Conservation (phyloP, 2,888 invertebrate species). For the Xanthorhoe designata region DNA sequence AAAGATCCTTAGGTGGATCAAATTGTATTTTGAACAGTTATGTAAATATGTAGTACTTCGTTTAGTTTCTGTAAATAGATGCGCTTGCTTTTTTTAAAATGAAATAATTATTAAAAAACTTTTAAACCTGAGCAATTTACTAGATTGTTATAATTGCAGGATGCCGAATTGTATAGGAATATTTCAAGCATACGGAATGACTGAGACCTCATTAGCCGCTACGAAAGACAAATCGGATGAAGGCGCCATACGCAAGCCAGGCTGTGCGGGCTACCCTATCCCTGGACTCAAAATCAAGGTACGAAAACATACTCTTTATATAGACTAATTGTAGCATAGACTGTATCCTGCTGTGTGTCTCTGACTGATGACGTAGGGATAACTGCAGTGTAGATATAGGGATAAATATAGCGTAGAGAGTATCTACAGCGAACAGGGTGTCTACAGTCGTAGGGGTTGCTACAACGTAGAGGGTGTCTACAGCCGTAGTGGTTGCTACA, state of each 20-base stretch:
- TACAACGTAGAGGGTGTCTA: background rate
- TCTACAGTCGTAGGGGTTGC: background rate
- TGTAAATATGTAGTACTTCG: too few relatives aligned
- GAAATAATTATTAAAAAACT: too few relatives aligned
- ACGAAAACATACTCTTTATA: background rate
- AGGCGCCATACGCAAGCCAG: slow-evolving; percentile 52
- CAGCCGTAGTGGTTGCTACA: background rate
- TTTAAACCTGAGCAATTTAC: too few relatives aligned
- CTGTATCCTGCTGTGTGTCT: too few relatives aligned
- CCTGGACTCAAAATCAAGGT: slow-evolving; percentile 65
- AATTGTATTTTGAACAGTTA: too few relatives aligned
- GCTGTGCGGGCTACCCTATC: slow-evolving; percentile 65
- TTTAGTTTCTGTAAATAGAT: too few relatives aligned
- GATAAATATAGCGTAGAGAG: too few relatives aligned
- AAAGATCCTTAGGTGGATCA: too few relatives aligned
- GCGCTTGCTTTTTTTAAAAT: too few relatives aligned
- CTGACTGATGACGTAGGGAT: too few relatives aligned
- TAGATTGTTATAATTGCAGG: slow-evolving; percentile 45
- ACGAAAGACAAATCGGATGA: slow-evolving; percentile 57
- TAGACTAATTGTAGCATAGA: background rate
- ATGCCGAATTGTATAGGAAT: slow-evolving; percentile 66
- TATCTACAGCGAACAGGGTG: background rate
- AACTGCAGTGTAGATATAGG: too few relatives aligned
- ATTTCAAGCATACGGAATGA: slow-evolving; percentile 74
- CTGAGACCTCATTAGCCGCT: slow-evolving; percentile 67